These are phyloP conservation scores for Craniophora ligustri DNA, from an alignment of 2,888 invertebrate genomes.

Conservation along the genomic window DNA sequence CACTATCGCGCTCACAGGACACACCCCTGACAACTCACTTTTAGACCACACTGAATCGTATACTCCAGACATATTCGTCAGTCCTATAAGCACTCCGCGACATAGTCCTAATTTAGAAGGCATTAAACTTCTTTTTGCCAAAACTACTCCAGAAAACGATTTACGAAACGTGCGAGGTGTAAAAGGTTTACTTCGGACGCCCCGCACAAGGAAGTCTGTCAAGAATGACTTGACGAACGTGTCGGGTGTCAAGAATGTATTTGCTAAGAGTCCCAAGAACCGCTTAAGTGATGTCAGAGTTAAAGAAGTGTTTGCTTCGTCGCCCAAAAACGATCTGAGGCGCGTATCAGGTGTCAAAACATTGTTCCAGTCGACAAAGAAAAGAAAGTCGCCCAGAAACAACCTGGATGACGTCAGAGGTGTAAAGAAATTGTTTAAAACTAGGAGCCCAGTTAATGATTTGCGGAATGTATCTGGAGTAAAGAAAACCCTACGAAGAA, in stretches of 20 bases:
- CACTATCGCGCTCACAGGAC: slow-evolving; percentile 57
- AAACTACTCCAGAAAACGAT: slow-evolving; percentile 68
- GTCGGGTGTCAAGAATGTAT: slow-evolving; percentile 74
- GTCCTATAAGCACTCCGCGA: slow-evolving; percentile 70
- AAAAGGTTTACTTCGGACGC: slow-evolving; percentile 62
- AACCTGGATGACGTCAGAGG: slow-evolving; percentile 76
- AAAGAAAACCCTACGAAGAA: slow-evolving; percentile 59
- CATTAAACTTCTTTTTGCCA: slow-evolving; percentile 67
- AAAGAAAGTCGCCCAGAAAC: slow-evolving; percentile 68
- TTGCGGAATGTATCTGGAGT: slow-evolving; percentile 76
- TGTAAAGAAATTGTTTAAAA: slow-evolving; percentile 69
- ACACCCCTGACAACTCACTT: slow-evolving; percentile 60
- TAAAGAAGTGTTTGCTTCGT: slow-evolving; percentile 69
- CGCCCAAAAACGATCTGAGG: slow-evolving; percentile 60
- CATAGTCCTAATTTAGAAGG: slow-evolving; percentile 67
- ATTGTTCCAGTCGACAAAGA: slow-evolving; percentile 52
- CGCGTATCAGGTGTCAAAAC: slow-evolving; percentile 68
- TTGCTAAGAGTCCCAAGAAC: slow-evolving; percentile 72
- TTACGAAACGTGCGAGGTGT: slow-evolving; percentile 67
- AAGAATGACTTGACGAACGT: slow-evolving; percentile 78
- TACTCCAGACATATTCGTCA: slow-evolving; percentile 75
- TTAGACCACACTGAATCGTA: slow-evolving; percentile 59
- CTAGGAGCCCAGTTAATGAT: slow-evolving; percentile 69
- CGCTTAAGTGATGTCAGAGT: slow-evolving; percentile 66
- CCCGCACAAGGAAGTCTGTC: slow-evolving; percentile 65